phyloP scores from a whole-genome alignment of 1,140 invertebrate species.

The Copidosoma floridanum region DNA sequence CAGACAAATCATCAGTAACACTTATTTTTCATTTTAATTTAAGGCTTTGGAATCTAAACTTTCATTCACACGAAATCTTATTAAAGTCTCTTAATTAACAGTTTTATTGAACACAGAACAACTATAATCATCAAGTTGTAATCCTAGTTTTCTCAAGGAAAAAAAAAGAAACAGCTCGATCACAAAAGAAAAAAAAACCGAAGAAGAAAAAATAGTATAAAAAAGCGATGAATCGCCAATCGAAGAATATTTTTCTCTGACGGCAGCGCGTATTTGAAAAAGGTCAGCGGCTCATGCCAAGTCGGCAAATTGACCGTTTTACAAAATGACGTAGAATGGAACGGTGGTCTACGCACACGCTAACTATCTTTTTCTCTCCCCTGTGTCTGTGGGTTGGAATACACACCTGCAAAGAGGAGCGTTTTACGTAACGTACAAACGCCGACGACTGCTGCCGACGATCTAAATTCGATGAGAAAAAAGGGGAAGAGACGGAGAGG shows the following conservation, averaged over 20 bases:
- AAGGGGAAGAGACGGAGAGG: background rate
- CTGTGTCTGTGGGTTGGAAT: constrained; percentile 23
- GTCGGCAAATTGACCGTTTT: constrained; percentile 23
- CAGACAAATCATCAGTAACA: no score
- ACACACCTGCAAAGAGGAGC: constrained; percentile 27
- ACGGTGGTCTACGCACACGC: constrained; percentile 7
- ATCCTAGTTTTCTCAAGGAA: no score
- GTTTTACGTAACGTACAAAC: constrained; percentile 24
- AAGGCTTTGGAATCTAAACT: no score
- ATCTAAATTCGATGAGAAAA: constrained; percentile 23
- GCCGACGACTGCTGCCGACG: constrained; percentile 23
- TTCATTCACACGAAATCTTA: no score
- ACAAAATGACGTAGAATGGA: constrained; percentile 24
- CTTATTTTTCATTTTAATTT: no score
- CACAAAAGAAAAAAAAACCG: no score
- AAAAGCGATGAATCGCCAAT: background rate
- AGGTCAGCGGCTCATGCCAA: constrained; percentile 19
- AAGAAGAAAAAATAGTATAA: background rate
- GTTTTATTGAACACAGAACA: no score
- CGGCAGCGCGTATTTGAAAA: constrained; percentile 10
- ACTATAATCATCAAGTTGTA: no score
- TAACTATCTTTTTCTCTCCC: background rate
- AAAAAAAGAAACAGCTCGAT: background rate
- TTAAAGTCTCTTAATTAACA: no score
- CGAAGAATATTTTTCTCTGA: no score